Evolutionary conservation across 2,113 vertebrate species (phyloP).

Genomic region (Grammomys dolichurus): DNA sequence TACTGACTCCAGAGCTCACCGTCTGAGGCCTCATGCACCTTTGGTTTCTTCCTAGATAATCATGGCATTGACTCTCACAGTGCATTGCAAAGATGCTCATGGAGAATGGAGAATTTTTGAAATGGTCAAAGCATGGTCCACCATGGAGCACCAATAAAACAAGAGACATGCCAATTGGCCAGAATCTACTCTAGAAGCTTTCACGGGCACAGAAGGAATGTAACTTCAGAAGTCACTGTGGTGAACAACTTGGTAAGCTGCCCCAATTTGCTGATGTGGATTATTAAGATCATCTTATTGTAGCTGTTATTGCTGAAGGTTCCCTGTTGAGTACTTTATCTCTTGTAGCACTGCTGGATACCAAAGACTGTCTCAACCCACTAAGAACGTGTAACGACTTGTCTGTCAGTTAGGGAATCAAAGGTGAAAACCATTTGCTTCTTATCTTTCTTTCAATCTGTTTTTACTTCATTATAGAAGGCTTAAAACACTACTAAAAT

Average conservation of each 20-base stretch:
- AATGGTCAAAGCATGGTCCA: background rate
- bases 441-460: background rate
- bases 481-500: slow-evolving; percentile 4
- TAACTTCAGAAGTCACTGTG: background rate
- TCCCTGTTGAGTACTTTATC: background rate
- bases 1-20: background rate
- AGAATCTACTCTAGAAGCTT: background rate
- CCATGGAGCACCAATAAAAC: background rate
- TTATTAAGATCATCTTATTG: background rate
- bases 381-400: background rate
- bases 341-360: background rate
- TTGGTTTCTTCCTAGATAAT: background rate
- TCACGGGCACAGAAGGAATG: background rate
- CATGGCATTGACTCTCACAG: background rate
- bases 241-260: background rate
- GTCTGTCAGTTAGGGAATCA: background rate
- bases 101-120: background rate
- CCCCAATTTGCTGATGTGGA: rapidly evolving
- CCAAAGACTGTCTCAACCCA: background rate
- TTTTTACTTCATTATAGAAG: slow-evolving; percentile 50
- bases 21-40: background rate
- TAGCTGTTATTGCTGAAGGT: background rate
- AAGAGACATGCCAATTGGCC: too few species aligned
- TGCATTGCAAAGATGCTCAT: background rate
- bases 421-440: background rate